Evolutionary conservation across 1,140 invertebrate species (phyloP).

Genomic region (Lordiphosa mommai): DNA sequence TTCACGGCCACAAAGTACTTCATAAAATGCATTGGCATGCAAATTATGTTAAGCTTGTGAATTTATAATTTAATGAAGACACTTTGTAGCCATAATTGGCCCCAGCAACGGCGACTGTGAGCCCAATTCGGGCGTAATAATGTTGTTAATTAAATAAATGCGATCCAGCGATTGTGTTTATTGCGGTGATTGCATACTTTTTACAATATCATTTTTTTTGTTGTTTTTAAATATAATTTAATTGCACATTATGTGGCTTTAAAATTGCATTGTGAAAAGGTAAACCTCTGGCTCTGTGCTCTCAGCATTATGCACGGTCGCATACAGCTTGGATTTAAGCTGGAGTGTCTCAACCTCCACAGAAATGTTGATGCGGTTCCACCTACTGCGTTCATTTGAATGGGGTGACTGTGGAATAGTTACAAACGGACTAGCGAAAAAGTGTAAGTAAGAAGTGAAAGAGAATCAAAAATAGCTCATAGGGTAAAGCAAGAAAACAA

Average conservation of each 20-base stretch:
- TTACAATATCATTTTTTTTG: conserved; percentile 33
- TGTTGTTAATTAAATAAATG: conserved; percentile 76
- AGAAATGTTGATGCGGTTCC: conserved; percentile 11
- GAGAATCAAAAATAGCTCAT: too few relatives aligned
- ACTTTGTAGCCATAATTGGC: conserved; percentile 75
- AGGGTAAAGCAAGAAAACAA: too few relatives aligned
- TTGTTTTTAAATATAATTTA: conserved; percentile 26
- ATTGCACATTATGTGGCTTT: conserved; percentile 49
- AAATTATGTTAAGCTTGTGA: conserved; percentile 75
- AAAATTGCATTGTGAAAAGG: conserved; percentile 16
- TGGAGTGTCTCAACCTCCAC: not conserved
- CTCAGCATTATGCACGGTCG: conserved; percentile 14
- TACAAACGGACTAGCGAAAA: too few relatives aligned
- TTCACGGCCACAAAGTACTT: conserved; percentile 68
- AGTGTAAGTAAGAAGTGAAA: too few relatives aligned
- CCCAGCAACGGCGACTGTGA: conserved; percentile 9
- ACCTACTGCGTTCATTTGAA: not conserved
- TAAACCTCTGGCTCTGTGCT: conserved; percentile 3
- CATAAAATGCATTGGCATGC: conserved; percentile 71
- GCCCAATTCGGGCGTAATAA: conserved; percentile 52
- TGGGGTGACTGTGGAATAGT: too few relatives aligned
- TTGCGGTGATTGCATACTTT: conserved; percentile 44
- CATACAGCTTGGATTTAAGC: conserved; percentile 7
- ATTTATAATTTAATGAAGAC: conserved; percentile 78
- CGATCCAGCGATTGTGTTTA: conserved; percentile 57